These are phyloP conservation scores for Pristionchus fissidentatus DNA, from an alignment of 2,888 invertebrate genomes.

Conservation along the genomic window DNA sequence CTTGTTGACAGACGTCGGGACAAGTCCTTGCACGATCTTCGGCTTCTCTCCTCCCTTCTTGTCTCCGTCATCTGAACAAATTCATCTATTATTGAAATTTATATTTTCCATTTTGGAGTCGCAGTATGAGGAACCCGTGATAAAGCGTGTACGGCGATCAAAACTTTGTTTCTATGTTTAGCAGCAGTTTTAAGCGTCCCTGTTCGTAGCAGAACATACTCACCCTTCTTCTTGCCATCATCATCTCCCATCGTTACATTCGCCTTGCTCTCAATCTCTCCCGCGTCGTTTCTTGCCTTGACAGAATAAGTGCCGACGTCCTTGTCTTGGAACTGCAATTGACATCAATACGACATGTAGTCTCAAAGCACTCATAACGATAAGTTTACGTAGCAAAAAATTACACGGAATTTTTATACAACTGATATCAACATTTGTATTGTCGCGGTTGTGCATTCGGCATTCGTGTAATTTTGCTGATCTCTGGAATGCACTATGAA, in stretches of 20 bases:
- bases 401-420: not conserved
- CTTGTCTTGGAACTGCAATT: constrained; percentile 61
- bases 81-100: constrained; percentile 77
- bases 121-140: too few species aligned
- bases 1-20: constrained; percentile 83
- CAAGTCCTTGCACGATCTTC: constrained; percentile 83
- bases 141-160: too few species aligned
- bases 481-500: too few species aligned
- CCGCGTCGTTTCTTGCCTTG: constrained; percentile 74
- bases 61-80: not conserved
- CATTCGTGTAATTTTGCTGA: not conserved
- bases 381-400: not conserved
- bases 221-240: constrained; percentile 46
- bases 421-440: not conserved
- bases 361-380: constrained; percentile 47
- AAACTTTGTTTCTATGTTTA: too few species aligned
- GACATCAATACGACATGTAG: not conserved
- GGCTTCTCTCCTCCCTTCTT: constrained; percentile 55
- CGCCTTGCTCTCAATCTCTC: constrained; percentile 70
- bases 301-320: constrained; percentile 75
- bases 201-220: not conserved
- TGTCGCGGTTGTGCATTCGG: not conserved
- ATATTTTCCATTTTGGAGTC: not conserved
- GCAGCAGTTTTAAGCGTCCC: too few species aligned
- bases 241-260: constrained; percentile 58